Evolutionary conservation across 1,140 invertebrate genomes (phyloP).

Genomic region (Tenebrio molitor): DNA sequence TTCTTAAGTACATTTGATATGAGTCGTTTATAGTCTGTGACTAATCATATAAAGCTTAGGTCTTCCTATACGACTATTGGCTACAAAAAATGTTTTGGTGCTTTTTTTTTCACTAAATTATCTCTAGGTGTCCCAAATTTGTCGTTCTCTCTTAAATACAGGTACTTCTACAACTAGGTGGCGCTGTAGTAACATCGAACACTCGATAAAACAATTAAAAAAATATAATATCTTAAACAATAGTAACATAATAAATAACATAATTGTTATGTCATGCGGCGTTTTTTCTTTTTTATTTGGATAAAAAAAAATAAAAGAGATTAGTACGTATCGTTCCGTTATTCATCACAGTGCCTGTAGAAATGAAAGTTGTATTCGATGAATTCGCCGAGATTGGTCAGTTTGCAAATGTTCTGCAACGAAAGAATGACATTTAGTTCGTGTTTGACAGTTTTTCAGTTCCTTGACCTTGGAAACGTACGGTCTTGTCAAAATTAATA

Average conservation of each 20-base stretch:
- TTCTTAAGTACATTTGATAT: constrained; percentile 15
- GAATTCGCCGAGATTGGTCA: constrained; percentile 67
- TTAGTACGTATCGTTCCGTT: constrained; percentile 52
- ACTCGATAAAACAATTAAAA: constrained; percentile 40
- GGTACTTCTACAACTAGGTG: constrained; percentile 39
- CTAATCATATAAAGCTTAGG: constrained; percentile 7
- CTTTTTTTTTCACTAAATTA: constrained; percentile 25
- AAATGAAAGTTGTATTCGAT: constrained; percentile 75
- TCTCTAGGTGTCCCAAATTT: constrained; percentile 26
- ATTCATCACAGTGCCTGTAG: constrained; percentile 73
- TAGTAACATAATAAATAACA: constrained; percentile 32
- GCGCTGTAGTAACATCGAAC: constrained; percentile 34
- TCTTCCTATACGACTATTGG: constrained; percentile 2
- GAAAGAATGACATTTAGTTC: constrained; percentile 54
- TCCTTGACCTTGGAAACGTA: too few species aligned
- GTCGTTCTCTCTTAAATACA: constrained; percentile 31
- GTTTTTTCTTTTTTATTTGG: constrained; percentile 22
- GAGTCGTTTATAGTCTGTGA: constrained; percentile 25
- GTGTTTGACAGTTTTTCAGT: too few species aligned
- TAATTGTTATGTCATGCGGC: constrained; percentile 46
- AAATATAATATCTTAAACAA: constrained; percentile 43
- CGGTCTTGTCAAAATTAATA: too few species aligned
- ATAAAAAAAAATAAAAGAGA: constrained; percentile 10
- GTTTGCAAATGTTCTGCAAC: constrained; percentile 70
- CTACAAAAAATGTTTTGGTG: constrained; percentile 27